Evolutionary conservation across 2,113 vertebrate genomes (phyloP), one percentile per base, ranked within the genome.

Genomic region (Takifugu flavidus): DNA sequence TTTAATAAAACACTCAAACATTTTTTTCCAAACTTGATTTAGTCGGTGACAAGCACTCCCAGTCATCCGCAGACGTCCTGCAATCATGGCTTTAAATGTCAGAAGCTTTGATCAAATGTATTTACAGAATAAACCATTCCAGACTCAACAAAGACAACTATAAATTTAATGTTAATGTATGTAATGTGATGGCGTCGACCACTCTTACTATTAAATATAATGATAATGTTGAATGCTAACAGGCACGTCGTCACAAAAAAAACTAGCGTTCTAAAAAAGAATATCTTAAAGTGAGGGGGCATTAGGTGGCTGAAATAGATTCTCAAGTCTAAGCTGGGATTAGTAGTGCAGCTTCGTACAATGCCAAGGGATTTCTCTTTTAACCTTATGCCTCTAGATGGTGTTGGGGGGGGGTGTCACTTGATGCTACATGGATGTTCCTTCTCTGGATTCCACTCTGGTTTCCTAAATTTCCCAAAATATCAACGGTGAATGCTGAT

Each of bases 301-400:
- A 89, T 89, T 91, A 88, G 56, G 56, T 62, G 72, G 72, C 86
- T 89, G 86, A 86, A 85, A 82, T 64, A 80, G 70, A 75, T 80
- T 72, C 75, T n/a, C 2, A 82, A 54, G 84, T 76, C 86, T 91
- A 91, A 91, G 72, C 84, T 77, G 66, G 78, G 90, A 92, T 91
- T 90, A 93, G 68, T 26, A 44, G 52, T 25, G 65, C 70, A 82
- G 77, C 84, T 72, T 83, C 15, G 62, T 64, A 79, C 84, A 81
- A 68, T 74, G 79, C 83, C 86, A 84, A 67, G 10, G 56, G 81
- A 83, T 88, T 91, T 88, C 77, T 82, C 76, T 81, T 73, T 83
- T 79, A 80, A 82, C 83, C 80, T 82, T 65, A 75, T 79, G 73
- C 52, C 54, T 88, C 67, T 34, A 27, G 42, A 34, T 26, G 44